These are phyloP conservation scores for Pedetes capensis DNA, from an alignment of 2,113 vertebrate species.

Conservation along the genomic window DNA sequence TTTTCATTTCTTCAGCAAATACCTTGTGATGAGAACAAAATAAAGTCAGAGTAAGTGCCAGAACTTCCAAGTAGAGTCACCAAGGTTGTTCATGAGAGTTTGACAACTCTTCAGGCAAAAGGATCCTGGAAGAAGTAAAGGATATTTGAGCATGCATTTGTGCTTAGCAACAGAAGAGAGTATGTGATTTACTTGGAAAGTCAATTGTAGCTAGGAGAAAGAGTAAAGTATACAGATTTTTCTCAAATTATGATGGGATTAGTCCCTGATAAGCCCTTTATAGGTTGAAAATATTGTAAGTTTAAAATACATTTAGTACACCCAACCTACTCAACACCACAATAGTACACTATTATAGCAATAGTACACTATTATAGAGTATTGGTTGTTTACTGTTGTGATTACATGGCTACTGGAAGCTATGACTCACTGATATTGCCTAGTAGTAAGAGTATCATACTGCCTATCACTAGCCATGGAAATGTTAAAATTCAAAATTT, in stretches of 20 bases:
- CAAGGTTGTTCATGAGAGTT: background rate
- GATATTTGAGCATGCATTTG: background rate
- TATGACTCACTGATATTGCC: background rate
- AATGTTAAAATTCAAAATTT: background rate
- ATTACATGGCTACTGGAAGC: background rate
- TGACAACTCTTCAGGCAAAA: background rate
- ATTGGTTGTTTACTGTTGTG: background rate
- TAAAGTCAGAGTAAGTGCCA: background rate
- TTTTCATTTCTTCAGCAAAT: constrained; percentile 16
- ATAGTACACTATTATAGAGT: too few relatives aligned
- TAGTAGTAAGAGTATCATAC: background rate
- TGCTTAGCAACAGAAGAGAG: background rate
- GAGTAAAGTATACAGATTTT: background rate
- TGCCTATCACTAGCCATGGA: background rate
- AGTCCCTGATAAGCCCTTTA: background rate
- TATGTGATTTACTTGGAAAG: background rate
- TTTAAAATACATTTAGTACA: background rate
- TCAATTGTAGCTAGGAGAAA: background rate
- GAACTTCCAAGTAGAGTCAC: background rate
- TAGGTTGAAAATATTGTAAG: background rate
- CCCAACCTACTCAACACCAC: background rate
- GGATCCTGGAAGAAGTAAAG: background rate
- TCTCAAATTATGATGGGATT: background rate
- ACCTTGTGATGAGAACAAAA: background rate
- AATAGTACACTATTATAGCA: too few relatives aligned